Evolutionary conservation across 2,113 vertebrate species (phyloP), one percentile per base, ranked within the genome.

Genomic region (Catharus bicknelli): DNA sequence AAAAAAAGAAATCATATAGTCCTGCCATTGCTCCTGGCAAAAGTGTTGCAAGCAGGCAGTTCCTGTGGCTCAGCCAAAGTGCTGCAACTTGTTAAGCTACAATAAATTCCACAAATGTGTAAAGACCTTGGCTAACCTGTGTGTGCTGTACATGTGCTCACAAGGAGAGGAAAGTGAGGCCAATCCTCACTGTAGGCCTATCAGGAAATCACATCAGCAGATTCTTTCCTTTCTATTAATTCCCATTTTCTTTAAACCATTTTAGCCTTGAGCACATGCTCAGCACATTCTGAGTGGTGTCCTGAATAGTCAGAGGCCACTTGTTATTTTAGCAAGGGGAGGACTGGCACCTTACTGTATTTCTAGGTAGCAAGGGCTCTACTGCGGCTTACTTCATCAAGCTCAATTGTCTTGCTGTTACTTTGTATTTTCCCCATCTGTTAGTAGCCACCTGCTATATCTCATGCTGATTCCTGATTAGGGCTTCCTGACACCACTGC

Each of bases 391-490:
- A 73, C 32, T 69, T 79, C 5, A 2, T 79, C 51, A 80, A 67
- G 59, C 64, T 85, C 84, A 91, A 45, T 94, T 84, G 81, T 86
- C 74, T 90, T 70, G 51, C 47, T 92, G 55, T 61, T 93, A 61
- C 26, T 87, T 72, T 30, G 16, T 87, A 61, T 84, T 95, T 92
- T 79, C 32, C 26, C 81, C 81, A 90, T 93, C 92, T 90, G 89
- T 87, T 89, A 83, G 74, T 51, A 93, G 59, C 77, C 89, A 95
- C 92, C 89, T 95, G 95, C 62, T 90, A 69, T 54, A 84, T 69
- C 58, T 74, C 92, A 34, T 81, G 15, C 34, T 69, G 34, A 50
- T 83, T 92, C 55, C 62, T 83, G 66, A 92, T 79, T 85, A 89
- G 43, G 47, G 42, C 30, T 54, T 87, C 36, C 66, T 68, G 62